phyloP scores from a whole-genome alignment of 92 coral and sea anemone genomes.

The Heteractis magnifica region DNA sequence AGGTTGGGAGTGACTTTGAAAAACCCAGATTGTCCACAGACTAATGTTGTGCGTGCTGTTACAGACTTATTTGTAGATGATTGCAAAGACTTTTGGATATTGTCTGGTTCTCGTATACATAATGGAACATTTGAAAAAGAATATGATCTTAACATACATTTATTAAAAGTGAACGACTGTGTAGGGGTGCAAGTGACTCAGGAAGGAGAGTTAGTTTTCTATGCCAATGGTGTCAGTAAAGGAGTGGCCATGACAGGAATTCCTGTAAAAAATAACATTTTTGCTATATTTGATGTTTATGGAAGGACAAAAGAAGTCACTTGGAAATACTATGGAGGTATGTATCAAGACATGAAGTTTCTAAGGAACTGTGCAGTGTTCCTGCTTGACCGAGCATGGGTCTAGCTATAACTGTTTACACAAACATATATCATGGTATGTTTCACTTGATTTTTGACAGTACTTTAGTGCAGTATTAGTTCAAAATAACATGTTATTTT shows the following conservation, averaged over 20 bases:
- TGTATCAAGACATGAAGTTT: neutral
- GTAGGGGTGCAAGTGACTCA: constrained; percentile 84
- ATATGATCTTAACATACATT: constrained; percentile 79
- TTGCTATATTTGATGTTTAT: constrained; percentile 92
- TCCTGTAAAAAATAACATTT: constrained; percentile 80
- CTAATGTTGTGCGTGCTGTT: constrained; percentile 81
- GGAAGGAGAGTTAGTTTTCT: constrained; percentile 76
- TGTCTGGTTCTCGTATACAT: constrained; percentile 90
- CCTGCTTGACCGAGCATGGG: too few relatives aligned
- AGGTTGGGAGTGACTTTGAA: constrained; percentile 89
- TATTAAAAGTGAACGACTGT: constrained; percentile 72
- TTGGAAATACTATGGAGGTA: constrained; percentile 92
- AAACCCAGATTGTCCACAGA: constrained; percentile 77
- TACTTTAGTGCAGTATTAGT: too few relatives aligned
- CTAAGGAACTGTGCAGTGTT: too few relatives aligned
- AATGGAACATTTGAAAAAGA: constrained; percentile 94
- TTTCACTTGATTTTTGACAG: too few relatives aligned
- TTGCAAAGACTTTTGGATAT: constrained; percentile 85
- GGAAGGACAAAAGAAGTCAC: constrained; percentile 95
- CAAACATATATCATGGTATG: too few relatives aligned
- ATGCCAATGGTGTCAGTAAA: constrained; percentile 73
- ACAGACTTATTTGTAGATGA: constrained; percentile 91
- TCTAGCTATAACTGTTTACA: too few relatives aligned
- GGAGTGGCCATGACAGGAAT: constrained; percentile 85
- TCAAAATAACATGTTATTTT: too few relatives aligned